Percentiles rank a stretch among this genome's conserved stretches.
Evolutionary conservation across 2,797 vertebrate species (phyloP).

Genomic region (Gobio occitaniae): DNA sequence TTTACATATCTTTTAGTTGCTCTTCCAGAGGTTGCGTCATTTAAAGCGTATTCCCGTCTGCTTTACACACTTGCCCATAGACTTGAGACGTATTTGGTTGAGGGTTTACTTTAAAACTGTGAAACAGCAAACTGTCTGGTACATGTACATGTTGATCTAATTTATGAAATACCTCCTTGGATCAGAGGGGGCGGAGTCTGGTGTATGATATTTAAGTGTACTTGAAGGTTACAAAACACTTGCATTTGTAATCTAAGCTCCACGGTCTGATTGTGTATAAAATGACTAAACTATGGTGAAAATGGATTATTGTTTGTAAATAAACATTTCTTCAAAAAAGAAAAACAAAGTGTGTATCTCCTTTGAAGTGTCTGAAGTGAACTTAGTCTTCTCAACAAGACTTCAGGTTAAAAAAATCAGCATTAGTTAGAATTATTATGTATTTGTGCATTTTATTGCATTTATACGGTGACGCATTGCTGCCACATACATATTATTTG

Average conservation of each 20-base stretch:
- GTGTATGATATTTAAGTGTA: constrained; percentile 67
- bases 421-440: neutral
- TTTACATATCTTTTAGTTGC: neutral
- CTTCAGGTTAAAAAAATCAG: neutral
- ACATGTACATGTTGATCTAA: constrained; percentile 66
- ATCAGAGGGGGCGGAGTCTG: constrained; percentile 25
- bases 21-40: neutral
- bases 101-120: constrained; percentile 73
- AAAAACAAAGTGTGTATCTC: neutral
- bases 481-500: no score
- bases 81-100: constrained; percentile 70
- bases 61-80: constrained; percentile 64
- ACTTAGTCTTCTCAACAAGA: neutral
- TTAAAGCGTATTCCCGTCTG: neutral
- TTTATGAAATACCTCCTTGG: constrained; percentile 58
- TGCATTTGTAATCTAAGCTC: constrained; percentile 4
- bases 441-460: neutral
- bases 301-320: constrained; percentile 72
- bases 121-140: constrained; percentile 73
- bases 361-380: neutral
- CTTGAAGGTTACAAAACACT: constrained; percentile 28
- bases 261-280: constrained; percentile 57
- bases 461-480: neutral
- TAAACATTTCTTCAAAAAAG: constrained; percentile 65
- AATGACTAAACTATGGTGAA: constrained; percentile 48